Evolutionary conservation across 2,888 invertebrate species (phyloP).

Genomic region (Mystacides longicornis): DNA sequence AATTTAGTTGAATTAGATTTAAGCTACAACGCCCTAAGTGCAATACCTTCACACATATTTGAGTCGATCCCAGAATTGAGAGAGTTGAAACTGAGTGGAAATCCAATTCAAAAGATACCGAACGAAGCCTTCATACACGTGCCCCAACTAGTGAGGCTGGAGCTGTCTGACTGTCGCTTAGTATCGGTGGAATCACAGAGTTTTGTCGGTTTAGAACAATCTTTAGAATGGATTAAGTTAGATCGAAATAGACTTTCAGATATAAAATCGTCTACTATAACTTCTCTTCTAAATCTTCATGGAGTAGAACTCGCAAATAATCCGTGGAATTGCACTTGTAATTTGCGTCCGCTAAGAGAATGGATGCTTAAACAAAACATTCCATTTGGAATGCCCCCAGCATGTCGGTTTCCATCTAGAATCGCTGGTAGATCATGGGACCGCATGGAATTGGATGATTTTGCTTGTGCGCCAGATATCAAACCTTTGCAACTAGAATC

Average conservation of each 20-base stretch:
- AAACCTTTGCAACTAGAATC: constrained; percentile 52
- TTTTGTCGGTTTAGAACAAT: constrained; percentile 64
- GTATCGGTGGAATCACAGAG: constrained; percentile 60
- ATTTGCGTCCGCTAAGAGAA: constrained; percentile 61
- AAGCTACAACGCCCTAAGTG: constrained; percentile 60
- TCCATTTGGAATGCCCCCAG: constrained; percentile 63
- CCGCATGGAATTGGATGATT: constrained; percentile 67
- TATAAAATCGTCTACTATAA: constrained; percentile 59
- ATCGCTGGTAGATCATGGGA: constrained; percentile 65
- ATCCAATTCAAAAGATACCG: constrained; percentile 62
- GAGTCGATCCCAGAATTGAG: constrained; percentile 65
- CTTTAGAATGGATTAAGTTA: constrained; percentile 69
- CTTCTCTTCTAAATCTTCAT: constrained; percentile 60
- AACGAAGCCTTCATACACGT: constrained; percentile 62
- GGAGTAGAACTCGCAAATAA: constrained; percentile 71
- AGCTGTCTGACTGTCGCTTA: constrained; percentile 66
- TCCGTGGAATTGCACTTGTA: constrained; percentile 78
- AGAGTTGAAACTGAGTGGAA: constrained; percentile 66
- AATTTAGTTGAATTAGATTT: constrained; percentile 78
- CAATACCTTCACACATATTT: constrained; percentile 67
- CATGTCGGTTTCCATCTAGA: constrained; percentile 60
- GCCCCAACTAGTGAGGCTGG: constrained; percentile 63
- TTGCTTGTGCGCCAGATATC: constrained; percentile 70
- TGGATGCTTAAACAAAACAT: constrained; percentile 77
- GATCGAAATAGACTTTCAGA: constrained; percentile 67